Evolutionary conservation across 1,140 invertebrate genomes (phyloP), one percentile per base, ranked within the genome.

Genomic region (Notospermus geniculatus): DNA sequence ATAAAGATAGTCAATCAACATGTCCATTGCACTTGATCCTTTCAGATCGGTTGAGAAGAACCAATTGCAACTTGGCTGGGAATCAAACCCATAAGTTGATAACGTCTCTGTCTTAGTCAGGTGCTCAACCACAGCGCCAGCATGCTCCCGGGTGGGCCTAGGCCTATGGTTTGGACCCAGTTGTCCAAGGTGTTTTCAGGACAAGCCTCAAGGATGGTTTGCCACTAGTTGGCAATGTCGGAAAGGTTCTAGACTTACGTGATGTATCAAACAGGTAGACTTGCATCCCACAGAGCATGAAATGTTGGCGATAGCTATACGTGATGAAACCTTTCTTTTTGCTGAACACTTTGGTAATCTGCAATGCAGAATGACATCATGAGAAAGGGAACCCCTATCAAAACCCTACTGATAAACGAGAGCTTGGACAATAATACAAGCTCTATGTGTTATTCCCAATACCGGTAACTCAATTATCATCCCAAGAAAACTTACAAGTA

Each of bases 251-350:
- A 60, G 69, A 91, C 91, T 91, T 85, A 95, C 91, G 89, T 80
- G 90, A 86, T 77, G 91, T 90, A 82, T 95, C 91, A 82, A 96
- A 95, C 30, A 95, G 83, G 53, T 89, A 89, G 62, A 97, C 93
- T 53, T 91, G 86, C 86, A 97, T 91, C 46, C 93, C 93, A 78
- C 90, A 91, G 7, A 98, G 84, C 23, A 92, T 89, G 77, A 93
- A 93, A 72, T 91, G 94, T 78, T 95, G 92, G 61, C 94, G 86
- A 83, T 95, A 98, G 22, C 92, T 93, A 80, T 98, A 98, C 7
- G 93, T 96, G 52, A 97, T 92, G 43, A 91, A 92, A 62, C 89
- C 95, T 82, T 97, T 97, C 85, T 97, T 97, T 84, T 97, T 97
- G 81, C 91, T 95, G 71, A 96, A 88, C 65, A 97, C 96, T 83